Base-by-base conservation (phyloP, 2,797 vertebrate species). In the Myotis myotis region DNA sequence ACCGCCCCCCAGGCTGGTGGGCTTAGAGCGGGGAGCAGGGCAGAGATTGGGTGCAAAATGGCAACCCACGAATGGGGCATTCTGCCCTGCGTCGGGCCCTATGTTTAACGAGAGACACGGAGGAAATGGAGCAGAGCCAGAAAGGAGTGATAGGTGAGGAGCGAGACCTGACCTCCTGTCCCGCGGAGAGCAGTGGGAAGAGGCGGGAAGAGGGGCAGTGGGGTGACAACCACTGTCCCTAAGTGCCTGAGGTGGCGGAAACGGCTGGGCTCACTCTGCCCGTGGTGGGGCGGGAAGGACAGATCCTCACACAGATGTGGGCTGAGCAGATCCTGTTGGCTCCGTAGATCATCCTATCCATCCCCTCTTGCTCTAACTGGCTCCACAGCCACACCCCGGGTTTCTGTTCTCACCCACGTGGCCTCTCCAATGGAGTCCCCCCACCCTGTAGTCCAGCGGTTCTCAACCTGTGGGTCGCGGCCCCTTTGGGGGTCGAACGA, bases 61-160 rank as follows among this genome's bases (percentile, higher is more conserved):
- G 25, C 51, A 68, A 1, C 13, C 33, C 23, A 7, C 3, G 0
- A 7, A 9, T 16, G 25, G 6, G 1, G 36, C 25, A 1, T 47
- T 38, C 38, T 16, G 38, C n/a, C 85, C 3, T 13, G 0, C 10
- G 23, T 49, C 70, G 47, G 30, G 10, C 10, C 62, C 38, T 87
- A 2, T 72, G 71, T 84, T 78, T 30, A 49, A 6, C 47, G 36
- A 74, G n/a, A 62, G 9, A 33, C 19, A 3, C 1, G 25, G 3
- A 44, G 36, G 53, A 75, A 33, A 25, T 51, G 36, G 66, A 78
- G 5, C 33, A 11, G 44, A 71, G 68, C 8, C n/a, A 19, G 36
- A 62, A 62, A 41, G 5, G 15, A 25, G n/a, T 9, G 9, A 1
- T 17, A 55, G 12, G 5, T 41, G 53, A 23, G 13, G 17, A 74